Evolutionary conservation across 1,140 invertebrate genomes (phyloP).

Genomic region (Nasonia vitripennis): DNA sequence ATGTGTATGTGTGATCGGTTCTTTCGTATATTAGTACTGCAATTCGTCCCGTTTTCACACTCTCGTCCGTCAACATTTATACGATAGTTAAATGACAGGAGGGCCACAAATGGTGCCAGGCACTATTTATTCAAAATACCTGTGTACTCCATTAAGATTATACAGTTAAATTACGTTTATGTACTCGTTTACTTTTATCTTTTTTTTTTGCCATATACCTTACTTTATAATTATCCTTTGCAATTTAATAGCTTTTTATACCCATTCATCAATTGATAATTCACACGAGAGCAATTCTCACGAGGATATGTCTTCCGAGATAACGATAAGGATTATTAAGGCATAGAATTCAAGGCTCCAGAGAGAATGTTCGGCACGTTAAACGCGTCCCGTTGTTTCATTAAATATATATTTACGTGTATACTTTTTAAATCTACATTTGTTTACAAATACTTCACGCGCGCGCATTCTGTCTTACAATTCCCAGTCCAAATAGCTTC

Average conservation of each 20-base stretch:
- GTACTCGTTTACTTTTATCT: conserved; percentile 48
- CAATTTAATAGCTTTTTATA: conserved; percentile 30
- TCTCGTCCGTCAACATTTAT: conserved; percentile 18
- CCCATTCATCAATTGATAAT: conserved; percentile 39
- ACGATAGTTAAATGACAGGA: conserved; percentile 63
- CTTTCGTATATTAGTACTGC: conserved; percentile 14
- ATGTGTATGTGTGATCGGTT: conserved; percentile 54
- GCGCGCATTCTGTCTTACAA: background rate
- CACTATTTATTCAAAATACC: conserved; percentile 74
- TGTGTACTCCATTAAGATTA: conserved; percentile 70
- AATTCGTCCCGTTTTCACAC: background rate
- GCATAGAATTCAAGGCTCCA: conserved; percentile 69
- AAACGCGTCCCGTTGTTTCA: conserved; percentile 37
- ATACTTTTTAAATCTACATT: conserved; percentile 38
- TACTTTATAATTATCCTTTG: conserved; percentile 38
- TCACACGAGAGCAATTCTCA: conserved; percentile 61
- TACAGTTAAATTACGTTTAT: conserved; percentile 57
- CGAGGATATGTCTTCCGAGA: conserved; percentile 67
- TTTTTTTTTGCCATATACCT: conserved; percentile 46
- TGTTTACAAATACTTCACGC: conserved; percentile 29
- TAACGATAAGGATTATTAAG: conserved; percentile 65
- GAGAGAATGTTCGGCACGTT: conserved; percentile 55
- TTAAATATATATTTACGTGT: conserved; percentile 39
- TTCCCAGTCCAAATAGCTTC: conserved; percentile 13
- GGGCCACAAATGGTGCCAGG: conserved; percentile 75